Conservation (phyloP, 2,113 vertebrate genomes). For the Neolamprologus variostigma region DNA sequence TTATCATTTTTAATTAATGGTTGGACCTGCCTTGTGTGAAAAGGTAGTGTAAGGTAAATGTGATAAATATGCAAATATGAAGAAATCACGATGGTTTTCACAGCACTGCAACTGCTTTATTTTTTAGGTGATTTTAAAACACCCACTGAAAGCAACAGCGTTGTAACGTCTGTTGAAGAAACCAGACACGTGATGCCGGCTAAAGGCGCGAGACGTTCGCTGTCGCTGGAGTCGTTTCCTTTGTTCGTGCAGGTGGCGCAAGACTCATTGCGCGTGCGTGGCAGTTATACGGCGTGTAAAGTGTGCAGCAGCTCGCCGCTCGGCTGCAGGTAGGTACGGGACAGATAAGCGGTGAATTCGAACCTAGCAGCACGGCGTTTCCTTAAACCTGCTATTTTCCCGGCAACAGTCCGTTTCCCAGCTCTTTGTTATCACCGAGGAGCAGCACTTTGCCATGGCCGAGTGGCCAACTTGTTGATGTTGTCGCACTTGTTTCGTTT, state of each 20-base stretch:
- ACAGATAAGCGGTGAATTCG: neutral
- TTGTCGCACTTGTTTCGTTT: neutral
- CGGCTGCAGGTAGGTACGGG: neutral
- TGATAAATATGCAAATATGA: neutral
- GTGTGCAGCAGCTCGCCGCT: neutral
- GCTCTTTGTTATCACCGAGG: neutral
- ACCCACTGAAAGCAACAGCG: neutral
- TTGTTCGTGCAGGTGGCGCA: neutral
- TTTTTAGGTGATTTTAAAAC: neutral
- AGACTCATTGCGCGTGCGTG: constrained; percentile 13
- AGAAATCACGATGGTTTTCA: neutral
- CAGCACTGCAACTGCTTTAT: neutral
- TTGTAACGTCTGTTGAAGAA: neutral
- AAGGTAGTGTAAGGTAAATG: neutral
- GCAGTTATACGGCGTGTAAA: neutral
- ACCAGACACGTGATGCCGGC: neutral
- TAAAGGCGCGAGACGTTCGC: neutral
- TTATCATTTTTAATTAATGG: neutral
- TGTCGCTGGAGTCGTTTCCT: neutral
- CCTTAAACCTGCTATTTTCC: neutral
- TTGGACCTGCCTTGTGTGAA: neutral
- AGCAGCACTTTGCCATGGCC: neutral
- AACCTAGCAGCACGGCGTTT: neutral
- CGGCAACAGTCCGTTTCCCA: neutral
- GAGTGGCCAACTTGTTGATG: constrained; percentile 18